Percentiles rank a stretch among this genome's conserved stretches.
Evolutionary conservation across 2,113 vertebrate genomes (phyloP).

Genomic region (Condylura cristata): DNA sequence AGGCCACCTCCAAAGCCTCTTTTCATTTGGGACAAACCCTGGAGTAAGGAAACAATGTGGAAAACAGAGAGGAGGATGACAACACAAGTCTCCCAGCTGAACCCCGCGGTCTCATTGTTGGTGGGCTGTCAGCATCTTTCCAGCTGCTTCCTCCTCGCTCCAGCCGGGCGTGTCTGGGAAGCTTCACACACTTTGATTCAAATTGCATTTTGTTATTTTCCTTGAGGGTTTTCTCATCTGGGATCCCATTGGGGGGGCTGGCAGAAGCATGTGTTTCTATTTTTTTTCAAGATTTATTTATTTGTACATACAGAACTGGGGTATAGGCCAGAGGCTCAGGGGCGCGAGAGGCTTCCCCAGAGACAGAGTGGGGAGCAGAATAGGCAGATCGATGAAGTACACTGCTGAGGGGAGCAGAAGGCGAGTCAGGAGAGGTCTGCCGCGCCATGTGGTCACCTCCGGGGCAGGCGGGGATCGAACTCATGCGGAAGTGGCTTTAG

Average conservation of each 20-base stretch:
- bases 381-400: too few species aligned
- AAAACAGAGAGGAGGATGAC: neutral
- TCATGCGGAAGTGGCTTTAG: too few species aligned
- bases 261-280: slow-evolving; percentile 57
- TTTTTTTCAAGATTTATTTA: too few species aligned
- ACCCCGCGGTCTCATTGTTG: neutral
- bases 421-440: too few species aligned
- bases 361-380: too few species aligned
- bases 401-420: too few species aligned
- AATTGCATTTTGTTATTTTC: slow-evolving; percentile 57
- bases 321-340: too few species aligned
- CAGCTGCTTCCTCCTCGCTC: neutral
- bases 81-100: neutral
- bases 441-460: too few species aligned
- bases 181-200: slow-evolving; percentile 37
- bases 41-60: neutral
- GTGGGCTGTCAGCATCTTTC: slow-evolving; percentile 54
- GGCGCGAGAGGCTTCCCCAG: too few species aligned
- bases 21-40: neutral
- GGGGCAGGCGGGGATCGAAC: too few species aligned
- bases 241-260: neutral
- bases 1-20: neutral
- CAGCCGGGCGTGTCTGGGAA: neutral
- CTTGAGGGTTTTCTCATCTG: slow-evolving; percentile 42
- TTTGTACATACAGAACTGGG: too few species aligned